Evolutionary conservation across 2,113 vertebrate species (phyloP).

Genomic region (Taxidea taxus): DNA sequence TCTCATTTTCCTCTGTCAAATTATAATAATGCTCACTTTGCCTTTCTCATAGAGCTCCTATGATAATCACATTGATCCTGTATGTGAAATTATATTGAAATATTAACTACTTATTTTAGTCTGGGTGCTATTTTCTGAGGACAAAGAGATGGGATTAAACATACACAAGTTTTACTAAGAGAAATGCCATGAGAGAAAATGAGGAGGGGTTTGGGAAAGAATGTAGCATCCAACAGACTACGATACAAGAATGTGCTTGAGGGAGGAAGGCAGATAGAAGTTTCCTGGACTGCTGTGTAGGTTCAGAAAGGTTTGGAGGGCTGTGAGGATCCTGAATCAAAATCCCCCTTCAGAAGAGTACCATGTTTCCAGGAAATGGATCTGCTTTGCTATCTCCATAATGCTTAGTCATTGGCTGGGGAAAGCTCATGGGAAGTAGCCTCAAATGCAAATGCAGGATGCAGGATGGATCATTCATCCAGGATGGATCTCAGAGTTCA

Average conservation of each 20-base stretch:
- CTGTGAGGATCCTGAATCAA: not conserved
- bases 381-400: not conserved
- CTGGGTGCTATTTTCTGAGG: not conserved
- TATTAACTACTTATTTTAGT: not conserved
- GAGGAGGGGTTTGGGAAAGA: not conserved
- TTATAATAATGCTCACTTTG: not conserved
- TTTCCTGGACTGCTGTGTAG: too few species aligned
- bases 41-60: not conserved
- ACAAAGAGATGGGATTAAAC: not conserved
- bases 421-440: too few species aligned
- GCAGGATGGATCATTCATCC: too few species aligned
- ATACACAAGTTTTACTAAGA: not conserved
- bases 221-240: accelerated
- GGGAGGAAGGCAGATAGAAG: not conserved
- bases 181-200: not conserved
- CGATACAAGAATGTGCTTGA: not conserved
- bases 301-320: not conserved
- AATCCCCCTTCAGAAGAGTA: not conserved
- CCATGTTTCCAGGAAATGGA: not conserved
- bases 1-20: not conserved
- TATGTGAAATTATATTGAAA: not conserved
- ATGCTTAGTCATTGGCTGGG: not conserved
- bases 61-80: not conserved
- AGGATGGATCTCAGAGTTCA: not conserved
- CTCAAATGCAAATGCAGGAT: not conserved